Evolutionary conservation across 23 tunicate genomes (phyloP), one percentile per base, ranked within the genome.

Genomic region (Botrylloides violaceus): DNA sequence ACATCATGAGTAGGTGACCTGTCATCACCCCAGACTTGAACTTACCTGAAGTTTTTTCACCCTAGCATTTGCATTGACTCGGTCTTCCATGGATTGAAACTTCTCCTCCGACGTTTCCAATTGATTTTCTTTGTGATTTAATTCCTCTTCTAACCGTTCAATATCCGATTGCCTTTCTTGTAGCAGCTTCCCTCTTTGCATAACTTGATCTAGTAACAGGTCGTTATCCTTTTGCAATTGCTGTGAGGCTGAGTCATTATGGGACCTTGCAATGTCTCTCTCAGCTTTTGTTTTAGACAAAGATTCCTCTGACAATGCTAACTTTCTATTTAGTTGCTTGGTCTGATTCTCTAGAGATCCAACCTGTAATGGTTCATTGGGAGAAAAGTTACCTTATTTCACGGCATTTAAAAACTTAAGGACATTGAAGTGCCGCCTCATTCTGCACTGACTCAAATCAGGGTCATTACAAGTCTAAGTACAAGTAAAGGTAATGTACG

Each of bases 151-250:
- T 0, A 75, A 2, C 0, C 1, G 24, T 26, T 87, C 87, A 2
- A 76, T 55, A 3, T 78, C 80, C 5, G 75, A 29, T 63, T 87
- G 95, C 25, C 66, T 60, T 31, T 87, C 95, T 71, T 87, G 95
- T 28, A 87, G 31, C 35, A 87, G 76, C 36, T 87, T 81, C 1
- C 95, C 95, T 36, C 95, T 47, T 38, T 81, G 72, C 95, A 87
- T 87, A 0, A 87, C 79, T 43, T 68, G 74, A 19, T 68, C 60
- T 19, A 68, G 25, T 43, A 68, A 68, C 24, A 23, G 21, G 15
- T 68, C 74, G 21, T 43, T 68, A 21, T 68, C 74, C 28, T 56
- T 36, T 24, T 30, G 27, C 26, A 68, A 32, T 39, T 68, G 58
- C 26, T 39, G 26, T 20, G 25, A 12, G 2, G 74, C 43, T 6